Conservation (phyloP, 2,113 vertebrate genomes). For the Centrocercus urophasianus region DNA sequence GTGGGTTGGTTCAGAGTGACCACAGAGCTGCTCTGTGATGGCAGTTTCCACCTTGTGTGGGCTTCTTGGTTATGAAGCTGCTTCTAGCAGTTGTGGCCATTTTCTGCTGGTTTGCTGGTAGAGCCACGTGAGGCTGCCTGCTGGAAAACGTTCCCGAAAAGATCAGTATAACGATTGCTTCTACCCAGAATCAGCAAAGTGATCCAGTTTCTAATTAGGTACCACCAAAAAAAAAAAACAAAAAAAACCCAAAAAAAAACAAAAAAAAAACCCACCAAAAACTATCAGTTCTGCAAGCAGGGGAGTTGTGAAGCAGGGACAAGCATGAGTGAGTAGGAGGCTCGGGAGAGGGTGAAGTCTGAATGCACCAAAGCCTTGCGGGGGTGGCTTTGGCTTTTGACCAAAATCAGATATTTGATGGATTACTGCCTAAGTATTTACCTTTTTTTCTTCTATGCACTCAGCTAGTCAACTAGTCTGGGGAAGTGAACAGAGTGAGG, state of each 20-base stretch:
- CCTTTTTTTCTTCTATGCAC: background rate
- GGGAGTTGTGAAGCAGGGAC: background rate
- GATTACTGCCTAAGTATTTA: background rate
- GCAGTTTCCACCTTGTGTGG: background rate
- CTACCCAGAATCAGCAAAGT: background rate
- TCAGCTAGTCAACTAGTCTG: background rate
- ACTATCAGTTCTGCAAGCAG: background rate
- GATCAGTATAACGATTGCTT: background rate
- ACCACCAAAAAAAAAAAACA: background rate
- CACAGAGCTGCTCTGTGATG: background rate
- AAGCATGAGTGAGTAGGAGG: background rate
- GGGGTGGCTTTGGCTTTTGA: background rate
- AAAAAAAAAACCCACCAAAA: background rate
- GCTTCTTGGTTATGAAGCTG: background rate
- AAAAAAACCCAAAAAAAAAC: background rate
- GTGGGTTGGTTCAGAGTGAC: background rate
- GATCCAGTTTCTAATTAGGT: background rate
- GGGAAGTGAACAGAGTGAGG: background rate
- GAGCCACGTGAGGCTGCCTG: accelerated
- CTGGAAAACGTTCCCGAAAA: background rate
- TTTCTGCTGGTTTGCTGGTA: background rate
- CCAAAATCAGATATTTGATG: background rate
- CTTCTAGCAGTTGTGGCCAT: background rate
- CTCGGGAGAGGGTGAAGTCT: background rate
- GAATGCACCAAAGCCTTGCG: background rate